Conservation (phyloP, 2,113 vertebrate genomes). For the Forbesichthys agassizii region DNA sequence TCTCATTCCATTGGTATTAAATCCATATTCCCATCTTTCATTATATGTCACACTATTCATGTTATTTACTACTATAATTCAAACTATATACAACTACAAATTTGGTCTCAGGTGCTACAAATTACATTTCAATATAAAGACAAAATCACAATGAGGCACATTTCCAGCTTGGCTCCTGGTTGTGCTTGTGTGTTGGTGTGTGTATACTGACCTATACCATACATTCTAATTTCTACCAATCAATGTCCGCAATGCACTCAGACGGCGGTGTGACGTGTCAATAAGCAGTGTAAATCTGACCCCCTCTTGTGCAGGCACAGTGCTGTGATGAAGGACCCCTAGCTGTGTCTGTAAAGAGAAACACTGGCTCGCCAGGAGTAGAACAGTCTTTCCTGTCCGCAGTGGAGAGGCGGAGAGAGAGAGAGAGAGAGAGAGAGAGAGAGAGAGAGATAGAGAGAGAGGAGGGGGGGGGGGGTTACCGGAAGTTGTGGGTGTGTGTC, state of each 20-base stretch:
- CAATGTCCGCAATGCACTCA: too few relatives aligned
- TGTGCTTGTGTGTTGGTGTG: too few relatives aligned
- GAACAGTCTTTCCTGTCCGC: slow-evolving; percentile 70
- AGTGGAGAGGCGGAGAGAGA: slow-evolving; percentile 59
- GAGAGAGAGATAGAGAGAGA: slow-evolving; percentile 7
- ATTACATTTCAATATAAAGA: too few relatives aligned
- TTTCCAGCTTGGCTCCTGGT: too few relatives aligned
- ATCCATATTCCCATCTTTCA: slow-evolving; percentile 1
- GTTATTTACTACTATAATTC: too few relatives aligned
- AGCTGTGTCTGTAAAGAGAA: not conserved
- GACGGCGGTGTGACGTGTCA: not conserved
- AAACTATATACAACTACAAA: too few relatives aligned
- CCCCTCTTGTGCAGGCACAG: slow-evolving; percentile 26
- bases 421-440: slow-evolving; percentile 24
- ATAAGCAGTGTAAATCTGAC: not conserved
- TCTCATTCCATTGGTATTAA: slow-evolving; percentile 19
- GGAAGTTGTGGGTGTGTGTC: slow-evolving; percentile 75
- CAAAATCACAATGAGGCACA: too few relatives aligned
- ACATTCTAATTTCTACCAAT: too few relatives aligned
- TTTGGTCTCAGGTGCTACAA: too few relatives aligned
- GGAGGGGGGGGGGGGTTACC: slow-evolving; percentile 48
- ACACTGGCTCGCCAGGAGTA: slow-evolving; percentile 59
- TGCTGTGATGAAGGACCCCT: slow-evolving; percentile 37
- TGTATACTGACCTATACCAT: too few relatives aligned
- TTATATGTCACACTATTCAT: not conserved